Conservation (phyloP, 2,113 vertebrate genomes). For the Eubucco bourcierii region DNA sequence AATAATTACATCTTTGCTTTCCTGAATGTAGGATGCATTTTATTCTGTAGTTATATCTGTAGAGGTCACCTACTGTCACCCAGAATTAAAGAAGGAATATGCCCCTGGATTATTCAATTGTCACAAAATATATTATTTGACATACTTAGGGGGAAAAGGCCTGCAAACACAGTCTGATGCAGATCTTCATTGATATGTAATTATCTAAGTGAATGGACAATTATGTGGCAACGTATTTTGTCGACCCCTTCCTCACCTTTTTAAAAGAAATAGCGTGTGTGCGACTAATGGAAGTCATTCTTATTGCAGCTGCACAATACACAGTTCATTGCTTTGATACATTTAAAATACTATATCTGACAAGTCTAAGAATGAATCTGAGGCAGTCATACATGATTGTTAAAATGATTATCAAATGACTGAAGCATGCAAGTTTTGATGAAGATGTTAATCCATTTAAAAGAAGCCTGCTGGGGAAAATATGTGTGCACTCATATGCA, state of each 20-base stretch:
- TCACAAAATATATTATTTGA: conserved; percentile 51
- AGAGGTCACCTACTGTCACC: conserved; percentile 65
- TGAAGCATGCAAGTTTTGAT: background rate
- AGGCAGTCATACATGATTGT: background rate
- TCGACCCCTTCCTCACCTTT: conserved; percentile 17
- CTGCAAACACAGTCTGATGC: conserved; percentile 27
- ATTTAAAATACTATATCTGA: background rate
- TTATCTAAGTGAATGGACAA: conserved; percentile 38
- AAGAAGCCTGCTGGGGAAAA: background rate
- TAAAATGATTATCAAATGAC: background rate
- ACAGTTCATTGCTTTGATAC: background rate
- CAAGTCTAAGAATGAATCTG: background rate
- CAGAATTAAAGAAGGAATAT: conserved; percentile 47
- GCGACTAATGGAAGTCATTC: background rate
- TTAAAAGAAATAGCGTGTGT: background rate
- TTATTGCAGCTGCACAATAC: background rate
- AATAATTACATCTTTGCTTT: background rate
- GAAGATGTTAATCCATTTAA: background rate
- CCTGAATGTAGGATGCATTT: background rate
- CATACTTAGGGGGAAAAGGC: background rate
- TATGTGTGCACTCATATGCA: background rate
- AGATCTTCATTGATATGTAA: conserved; percentile 28
- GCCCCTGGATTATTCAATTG: conserved; percentile 51
- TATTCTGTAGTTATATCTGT: background rate
- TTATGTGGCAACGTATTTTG: background rate